These are phyloP conservation scores for Ceramica pisi DNA, from an alignment of 2,888 invertebrate species.

Conservation along the genomic window DNA sequence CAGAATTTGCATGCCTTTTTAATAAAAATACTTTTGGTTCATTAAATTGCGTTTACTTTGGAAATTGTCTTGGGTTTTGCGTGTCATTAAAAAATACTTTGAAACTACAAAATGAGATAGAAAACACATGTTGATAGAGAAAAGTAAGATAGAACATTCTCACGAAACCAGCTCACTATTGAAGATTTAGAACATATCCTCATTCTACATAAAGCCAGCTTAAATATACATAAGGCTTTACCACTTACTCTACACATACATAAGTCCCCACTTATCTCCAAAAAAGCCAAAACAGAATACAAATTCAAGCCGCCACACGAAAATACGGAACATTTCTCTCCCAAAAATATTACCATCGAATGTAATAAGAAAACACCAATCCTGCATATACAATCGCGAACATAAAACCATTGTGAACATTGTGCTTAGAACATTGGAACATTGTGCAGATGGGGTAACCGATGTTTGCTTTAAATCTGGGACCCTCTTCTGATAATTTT, in stretches of 20 bases:
- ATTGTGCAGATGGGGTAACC: constrained; percentile 68
- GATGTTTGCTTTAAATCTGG: constrained; percentile 88
- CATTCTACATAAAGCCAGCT: not conserved
- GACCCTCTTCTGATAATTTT: constrained; percentile 88
- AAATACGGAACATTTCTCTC: constrained; percentile 50
- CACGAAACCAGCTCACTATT: not conserved
- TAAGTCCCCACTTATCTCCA: constrained; percentile 55
- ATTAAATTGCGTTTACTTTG: constrained; percentile 6
- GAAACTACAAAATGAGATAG: not conserved
- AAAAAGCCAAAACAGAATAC: constrained; percentile 48
- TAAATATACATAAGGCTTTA: constrained; percentile 8
- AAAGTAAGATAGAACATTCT: not conserved
- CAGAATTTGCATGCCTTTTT: constrained; percentile 37
- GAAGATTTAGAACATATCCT: not conserved
- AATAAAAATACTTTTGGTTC: constrained; percentile 21
- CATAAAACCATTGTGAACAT: constrained; percentile 65
- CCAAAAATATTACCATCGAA: constrained; percentile 61
- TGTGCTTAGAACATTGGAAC: constrained; percentile 63
- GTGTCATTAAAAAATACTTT: not conserved
- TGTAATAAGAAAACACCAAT: constrained; percentile 68
- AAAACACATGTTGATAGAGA: not conserved
- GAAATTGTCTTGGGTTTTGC: not conserved
- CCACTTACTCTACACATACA: constrained; percentile 10
- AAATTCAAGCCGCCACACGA: constrained; percentile 44
- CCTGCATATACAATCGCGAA: constrained; percentile 61